These are phyloP conservation scores for Melieria picta DNA, from an alignment of 2,888 invertebrate species.

Conservation along the genomic window DNA sequence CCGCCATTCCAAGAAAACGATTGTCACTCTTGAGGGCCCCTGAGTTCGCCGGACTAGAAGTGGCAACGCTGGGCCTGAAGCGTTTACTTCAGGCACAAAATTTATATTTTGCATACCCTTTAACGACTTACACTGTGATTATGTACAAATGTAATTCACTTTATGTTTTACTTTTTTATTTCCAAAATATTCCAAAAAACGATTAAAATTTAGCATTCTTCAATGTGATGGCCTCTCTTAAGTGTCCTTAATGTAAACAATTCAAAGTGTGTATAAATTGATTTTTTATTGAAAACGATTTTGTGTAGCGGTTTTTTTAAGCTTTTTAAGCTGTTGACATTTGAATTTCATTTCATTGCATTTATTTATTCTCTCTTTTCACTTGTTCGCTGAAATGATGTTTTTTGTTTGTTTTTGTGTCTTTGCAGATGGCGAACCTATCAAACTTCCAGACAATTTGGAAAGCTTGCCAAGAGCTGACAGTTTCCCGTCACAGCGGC, in stretches of 20 bases:
- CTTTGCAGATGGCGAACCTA: slow-evolving; percentile 86
- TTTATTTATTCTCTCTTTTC: background rate
- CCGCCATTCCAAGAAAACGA: no score
- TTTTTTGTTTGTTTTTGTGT: slow-evolving; percentile 44
- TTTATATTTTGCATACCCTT: no score
- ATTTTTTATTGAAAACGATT: slow-evolving; percentile 46
- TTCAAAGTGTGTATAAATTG: slow-evolving; percentile 41
- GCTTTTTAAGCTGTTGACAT: slow-evolving; percentile 12
- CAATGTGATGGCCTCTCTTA: background rate
- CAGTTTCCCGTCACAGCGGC: slow-evolving; percentile 93
- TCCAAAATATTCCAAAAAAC: no score
- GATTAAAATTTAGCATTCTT: no score
- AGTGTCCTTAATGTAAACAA: slow-evolving; percentile 26
- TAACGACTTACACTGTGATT: no score
- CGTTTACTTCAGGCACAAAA: no score
- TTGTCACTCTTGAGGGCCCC: no score
- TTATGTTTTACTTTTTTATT: no score
- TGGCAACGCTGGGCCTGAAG: no score
- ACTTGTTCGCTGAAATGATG: slow-evolving; percentile 7
- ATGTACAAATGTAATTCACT: no score
- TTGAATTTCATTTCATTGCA: slow-evolving; percentile 17
- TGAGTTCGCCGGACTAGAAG: no score
- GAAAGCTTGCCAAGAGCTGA: slow-evolving; percentile 94
- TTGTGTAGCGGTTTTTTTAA: slow-evolving; percentile 7
- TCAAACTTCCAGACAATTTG: slow-evolving; percentile 93